Evolutionary conservation across 2,888 invertebrate species (phyloP).

Genomic region (Rhagonycha fulva): DNA sequence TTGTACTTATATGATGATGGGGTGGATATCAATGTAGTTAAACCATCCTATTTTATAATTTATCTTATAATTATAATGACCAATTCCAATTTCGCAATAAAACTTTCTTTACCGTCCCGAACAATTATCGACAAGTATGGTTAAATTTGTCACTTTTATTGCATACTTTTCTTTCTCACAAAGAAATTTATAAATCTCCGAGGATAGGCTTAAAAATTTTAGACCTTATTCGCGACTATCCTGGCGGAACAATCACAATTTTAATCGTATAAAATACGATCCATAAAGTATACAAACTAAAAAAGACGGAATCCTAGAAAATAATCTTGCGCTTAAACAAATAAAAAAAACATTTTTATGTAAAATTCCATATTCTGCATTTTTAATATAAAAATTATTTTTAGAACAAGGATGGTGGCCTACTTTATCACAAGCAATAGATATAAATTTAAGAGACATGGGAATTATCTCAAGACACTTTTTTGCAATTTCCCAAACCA

Average conservation of each 20-base stretch:
- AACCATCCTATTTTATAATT: no score
- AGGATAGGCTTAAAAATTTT: no score
- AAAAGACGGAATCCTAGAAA: background rate
- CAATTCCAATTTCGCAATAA: no score
- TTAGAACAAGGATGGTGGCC: slow-evolving; percentile 62
- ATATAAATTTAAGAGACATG: slow-evolving; percentile 56
- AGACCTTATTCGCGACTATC: no score
- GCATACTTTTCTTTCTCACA: no score
- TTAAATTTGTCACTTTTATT: no score
- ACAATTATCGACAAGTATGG: no score
- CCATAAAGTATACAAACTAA: background rate
- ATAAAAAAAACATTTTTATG: background rate
- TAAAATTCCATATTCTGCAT: background rate
- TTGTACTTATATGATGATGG: background rate
- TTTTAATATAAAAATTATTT: slow-evolving; percentile 33
- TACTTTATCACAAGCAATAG: slow-evolving; percentile 57
- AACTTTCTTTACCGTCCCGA: no score
- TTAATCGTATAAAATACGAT: background rate
- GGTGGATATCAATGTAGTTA: background rate
- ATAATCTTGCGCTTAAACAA: background rate
- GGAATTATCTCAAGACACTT: slow-evolving; percentile 60
- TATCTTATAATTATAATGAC: no score
- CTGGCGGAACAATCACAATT: no score
- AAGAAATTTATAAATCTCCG: no score
- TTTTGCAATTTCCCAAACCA: slow-evolving; percentile 53